Evolutionary conservation across 2,888 invertebrate genomes (phyloP).

Genomic region (Hyppa rectilinea): DNA sequence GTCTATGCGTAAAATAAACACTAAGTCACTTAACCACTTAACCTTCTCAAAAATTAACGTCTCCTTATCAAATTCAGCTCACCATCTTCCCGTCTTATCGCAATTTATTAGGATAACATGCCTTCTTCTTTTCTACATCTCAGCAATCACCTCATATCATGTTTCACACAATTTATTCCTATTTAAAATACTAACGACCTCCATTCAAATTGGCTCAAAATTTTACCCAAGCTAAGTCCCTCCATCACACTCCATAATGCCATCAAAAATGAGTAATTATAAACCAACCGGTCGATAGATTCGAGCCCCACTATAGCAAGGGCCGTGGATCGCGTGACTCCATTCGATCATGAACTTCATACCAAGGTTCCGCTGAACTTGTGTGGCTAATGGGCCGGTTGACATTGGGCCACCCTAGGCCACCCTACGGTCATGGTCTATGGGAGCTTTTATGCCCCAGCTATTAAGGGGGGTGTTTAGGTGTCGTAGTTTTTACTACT

Average conservation of each 20-base stretch:
- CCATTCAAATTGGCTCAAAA: not conserved
- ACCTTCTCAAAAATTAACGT: not conserved
- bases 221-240: not conserved
- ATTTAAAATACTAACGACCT: too few relatives aligned
- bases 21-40: not conserved
- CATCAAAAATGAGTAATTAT: slow-evolving; percentile 17
- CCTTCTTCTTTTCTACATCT: too few relatives aligned
- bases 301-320: slow-evolving; percentile 26
- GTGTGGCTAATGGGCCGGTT: slow-evolving; percentile 55
- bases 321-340: slow-evolving; percentile 60
- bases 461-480: slow-evolving; percentile 35
- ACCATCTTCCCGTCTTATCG: not conserved
- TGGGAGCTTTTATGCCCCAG: slow-evolving; percentile 50
- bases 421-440: slow-evolving; percentile 53
- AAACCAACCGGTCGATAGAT: slow-evolving; percentile 47
- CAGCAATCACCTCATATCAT: not conserved
- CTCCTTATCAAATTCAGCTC: not conserved
- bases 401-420: slow-evolving; percentile 64
- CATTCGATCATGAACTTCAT: slow-evolving; percentile 64
- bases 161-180: too few relatives aligned
- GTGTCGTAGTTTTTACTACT: slow-evolving; percentile 32
- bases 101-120: not conserved
- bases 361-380: slow-evolving; percentile 66
- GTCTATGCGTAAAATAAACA: not conserved
- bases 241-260: not conserved